Base-by-base conservation (phyloP, 35 echinoderm and acorn worm species). In the Holothuria glaberrima region DNA sequence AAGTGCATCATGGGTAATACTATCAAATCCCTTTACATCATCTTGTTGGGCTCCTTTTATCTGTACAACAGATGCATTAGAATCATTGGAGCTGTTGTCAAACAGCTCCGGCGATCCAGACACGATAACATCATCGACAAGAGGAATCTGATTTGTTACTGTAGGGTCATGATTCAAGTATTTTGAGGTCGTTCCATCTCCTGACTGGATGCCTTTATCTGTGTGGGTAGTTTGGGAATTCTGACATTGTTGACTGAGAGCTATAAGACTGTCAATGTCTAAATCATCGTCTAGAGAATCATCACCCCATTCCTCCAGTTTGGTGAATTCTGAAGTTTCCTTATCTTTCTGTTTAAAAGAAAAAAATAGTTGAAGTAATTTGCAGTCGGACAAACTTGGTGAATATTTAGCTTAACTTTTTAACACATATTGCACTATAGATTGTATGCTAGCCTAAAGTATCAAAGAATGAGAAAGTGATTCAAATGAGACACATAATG, bases 71-170 rank as follows among this genome's bases (percentile, higher is more conserved):
- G 31, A 29, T 69, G 25, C 7, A 29, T 26, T 4, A 21, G 31
- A 69, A 29, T 69, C 31, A 69, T 25, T 33, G 3, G 66, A 69
- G 22, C 31, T 33, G 31, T 69, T 63, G 22, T 29, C 80, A 61
- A 84, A 84, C 21, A 84, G 34, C 18, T 84, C 80, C 7, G 80
- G 80, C 13, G 80, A 84, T 22, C 80, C 80, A 84, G 80, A 21
- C 0, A 69, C 13, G 12, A 78, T 12, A n/a, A 78, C 50, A 22
- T 22, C 74, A 25, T 78, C 24, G 21, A 50, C 74, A 54, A 54
- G 50, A 54, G 50, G 50, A 54, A 54, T 12, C 16, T 54, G 50
- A 54, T 9, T 54, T 2, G 50, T 17, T 54, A 12, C 12, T 54
- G 50, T 27, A 0, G 3, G 74, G 20, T 56, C 21, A 6, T 12